phyloP scores from a whole-genome alignment of 1,140 invertebrate species.

The Nixonia krombeini region DNA sequence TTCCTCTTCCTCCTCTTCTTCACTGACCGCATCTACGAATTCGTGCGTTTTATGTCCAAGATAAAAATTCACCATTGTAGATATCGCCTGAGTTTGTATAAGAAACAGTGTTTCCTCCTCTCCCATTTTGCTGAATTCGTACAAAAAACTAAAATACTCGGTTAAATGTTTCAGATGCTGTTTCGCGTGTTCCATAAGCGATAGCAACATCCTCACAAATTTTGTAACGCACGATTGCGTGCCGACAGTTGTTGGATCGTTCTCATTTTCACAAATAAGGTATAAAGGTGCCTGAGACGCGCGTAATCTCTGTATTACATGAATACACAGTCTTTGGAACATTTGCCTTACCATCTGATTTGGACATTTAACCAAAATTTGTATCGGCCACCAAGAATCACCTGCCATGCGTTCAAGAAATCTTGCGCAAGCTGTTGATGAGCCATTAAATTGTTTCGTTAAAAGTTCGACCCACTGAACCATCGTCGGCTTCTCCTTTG shows the following conservation, averaged over 20 bases:
- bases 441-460: slow-evolving; percentile 94
- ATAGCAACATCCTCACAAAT: slow-evolving; percentile 91
- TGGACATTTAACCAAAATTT: slow-evolving; percentile 94
- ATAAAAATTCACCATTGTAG: slow-evolving; percentile 93
- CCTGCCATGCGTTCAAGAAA: slow-evolving; percentile 93
- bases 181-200: slow-evolving; percentile 91
- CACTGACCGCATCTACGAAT: slow-evolving; percentile 78
- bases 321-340: slow-evolving; percentile 93
- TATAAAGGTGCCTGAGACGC: slow-evolving; percentile 64
- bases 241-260: slow-evolving; percentile 78
- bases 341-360: slow-evolving; percentile 96
- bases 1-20: slow-evolving; percentile 88
- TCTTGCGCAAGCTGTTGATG: slow-evolving; percentile 92
- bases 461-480: slow-evolving; percentile 95
- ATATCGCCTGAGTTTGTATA: slow-evolving; percentile 87
- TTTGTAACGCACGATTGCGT: slow-evolving; percentile 91
- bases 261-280: slow-evolving; percentile 63
- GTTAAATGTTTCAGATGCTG: slow-evolving; percentile 89
- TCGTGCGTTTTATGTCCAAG: slow-evolving; percentile 83
- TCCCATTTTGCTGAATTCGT: slow-evolving; percentile 95
- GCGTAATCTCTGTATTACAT: slow-evolving; percentile 91
- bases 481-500: slow-evolving; percentile 97
- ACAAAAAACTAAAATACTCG: slow-evolving; percentile 92
- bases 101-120: slow-evolving; percentile 92
- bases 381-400: slow-evolving; percentile 95